phyloP scores from a whole-genome alignment of 2,888 invertebrate genomes.

The Teleiodes luculella region DNA sequence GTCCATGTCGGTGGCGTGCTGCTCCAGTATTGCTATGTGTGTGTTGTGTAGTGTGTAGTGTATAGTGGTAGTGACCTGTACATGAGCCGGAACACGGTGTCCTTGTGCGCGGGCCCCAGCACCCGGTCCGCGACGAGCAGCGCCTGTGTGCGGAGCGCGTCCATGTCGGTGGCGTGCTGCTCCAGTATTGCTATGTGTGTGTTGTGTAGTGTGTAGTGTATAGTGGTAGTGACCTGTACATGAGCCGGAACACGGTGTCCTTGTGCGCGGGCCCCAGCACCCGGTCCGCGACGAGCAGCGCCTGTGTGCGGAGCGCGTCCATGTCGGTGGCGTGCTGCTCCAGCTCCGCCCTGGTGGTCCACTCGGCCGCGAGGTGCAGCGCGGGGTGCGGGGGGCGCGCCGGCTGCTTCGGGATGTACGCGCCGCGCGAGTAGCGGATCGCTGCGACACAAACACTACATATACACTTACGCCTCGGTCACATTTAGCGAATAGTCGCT shows the following conservation, averaged over 20 bases:
- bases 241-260: slow-evolving; percentile 89
- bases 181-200: too few relatives aligned
- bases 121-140: too few relatives aligned
- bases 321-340: slow-evolving; percentile 75
- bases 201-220: too few relatives aligned
- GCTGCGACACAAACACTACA: background rate
- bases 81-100: too few relatives aligned
- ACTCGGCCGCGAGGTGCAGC: slow-evolving; percentile 82
- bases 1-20: too few relatives aligned
- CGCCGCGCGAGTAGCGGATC: slow-evolving; percentile 13
- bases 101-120: too few relatives aligned
- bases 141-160: too few relatives aligned
- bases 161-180: too few relatives aligned
- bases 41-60: too few relatives aligned
- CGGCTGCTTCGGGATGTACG: slow-evolving; percentile 30
- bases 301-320: slow-evolving; percentile 80
- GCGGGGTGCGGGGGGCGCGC: slow-evolving; percentile 78
- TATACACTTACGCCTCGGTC: background rate
- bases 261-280: slow-evolving; percentile 92
- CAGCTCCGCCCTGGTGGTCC: slow-evolving; percentile 82
- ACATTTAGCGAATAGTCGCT: too few relatives aligned
- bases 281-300: slow-evolving; percentile 91
- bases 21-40: too few relatives aligned
- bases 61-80: too few relatives aligned
- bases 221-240: slow-evolving; percentile 77